Base-by-base conservation (phyloP, 2,113 vertebrate genomes). In the Saguinus imperator region DNA sequence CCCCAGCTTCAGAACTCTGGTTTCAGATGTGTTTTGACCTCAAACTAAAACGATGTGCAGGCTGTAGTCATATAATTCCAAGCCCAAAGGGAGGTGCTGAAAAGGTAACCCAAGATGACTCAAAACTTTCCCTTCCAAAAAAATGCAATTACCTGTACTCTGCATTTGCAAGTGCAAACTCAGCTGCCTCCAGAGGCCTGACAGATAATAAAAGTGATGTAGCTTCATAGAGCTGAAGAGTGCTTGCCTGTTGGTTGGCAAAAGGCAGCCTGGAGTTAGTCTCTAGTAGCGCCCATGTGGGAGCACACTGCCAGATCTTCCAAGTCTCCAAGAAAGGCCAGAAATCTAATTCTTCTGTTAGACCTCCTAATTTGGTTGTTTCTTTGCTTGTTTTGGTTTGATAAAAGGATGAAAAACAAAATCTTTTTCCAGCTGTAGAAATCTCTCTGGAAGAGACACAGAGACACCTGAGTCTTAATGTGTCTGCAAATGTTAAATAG, bases 251-350 rank as follows among this genome's bases (percentile, higher is more conserved):
- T 3, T 11, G 16, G 23, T 4, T 11, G 20, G 8, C 27, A 43
- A 52, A 45, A 3, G 8, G 40, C 18, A 79, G 29, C 6, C 32
- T 10, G 37, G 13, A 1, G 9, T 16, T 1, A n/a, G 48, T 18
- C 16, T 2, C 32, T 43, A 20, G 3, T 10, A 3, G 10, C 25
- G 25, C 27, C 64, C 6, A 3, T 0, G 17, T 2, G 1, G 43
- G 58, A 35, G 21, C 32, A 23, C 21, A 2, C 0, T 17, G 48
- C 66, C 58, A 35, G 5, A 13, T 68, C 37, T 87, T 21, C 70
- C n/a, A 35, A 40, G 48, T 91, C n/a, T n/a, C 32, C 48, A 64
- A 75, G 50, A 79, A 82, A 70, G 25, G 40, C 16, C 61, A 48
- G 55, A 93, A 64, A 43, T 58, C 35, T 29, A 57, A 16, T 52